Base-by-base conservation (phyloP, 2,797 vertebrate genomes). In the Tarsius wallacei region DNA sequence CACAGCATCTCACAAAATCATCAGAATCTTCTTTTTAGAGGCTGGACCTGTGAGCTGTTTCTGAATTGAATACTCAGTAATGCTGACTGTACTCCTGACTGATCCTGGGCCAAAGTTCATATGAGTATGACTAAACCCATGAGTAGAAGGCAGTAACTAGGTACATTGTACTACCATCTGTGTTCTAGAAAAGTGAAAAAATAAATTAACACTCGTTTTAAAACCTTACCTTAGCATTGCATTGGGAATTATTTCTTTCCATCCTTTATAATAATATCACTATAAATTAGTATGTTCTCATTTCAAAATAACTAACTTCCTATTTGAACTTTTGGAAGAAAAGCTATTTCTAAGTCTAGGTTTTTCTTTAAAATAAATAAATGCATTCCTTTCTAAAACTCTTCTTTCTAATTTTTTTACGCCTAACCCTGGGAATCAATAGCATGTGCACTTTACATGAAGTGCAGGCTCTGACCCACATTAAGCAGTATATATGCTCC, bases 381-480 rank as follows among this genome's bases (percentile, higher is more conserved):
- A 87, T 42, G 5, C 33, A 88, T 19, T 68, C 0, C 5, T 74
- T 28, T 80, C 53, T 87, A 94, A 88, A 71, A 64, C 74, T 86
- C 11, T 61, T 87, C 1, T 17, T 61, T 87, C 1, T 17, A 57
- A 85, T 94, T 91, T 68, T 81, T 71, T 89, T 70, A 96, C 93
- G 28, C 87, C 53, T 71, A 63, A 53, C 2, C 31, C 33, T 2
- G 19, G 0, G 26, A 78, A 95, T 82, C 92, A 90, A n/a, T 15
- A 47, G 49, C 64, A 64, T 61, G 57, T 10, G 33, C 3, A 78
- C 26, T 94, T 97, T 93, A 84, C 19, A 59, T 57, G 12, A 87
- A 36, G 2, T 76, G 1, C 49, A 73, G 51, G 66, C 70, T 97
- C 9, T 97, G 78, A 93, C 36, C 64, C 85, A 91, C 73, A 96